Conservation (phyloP, 1,140 invertebrate species). For the Drosophila willistoni region DNA sequence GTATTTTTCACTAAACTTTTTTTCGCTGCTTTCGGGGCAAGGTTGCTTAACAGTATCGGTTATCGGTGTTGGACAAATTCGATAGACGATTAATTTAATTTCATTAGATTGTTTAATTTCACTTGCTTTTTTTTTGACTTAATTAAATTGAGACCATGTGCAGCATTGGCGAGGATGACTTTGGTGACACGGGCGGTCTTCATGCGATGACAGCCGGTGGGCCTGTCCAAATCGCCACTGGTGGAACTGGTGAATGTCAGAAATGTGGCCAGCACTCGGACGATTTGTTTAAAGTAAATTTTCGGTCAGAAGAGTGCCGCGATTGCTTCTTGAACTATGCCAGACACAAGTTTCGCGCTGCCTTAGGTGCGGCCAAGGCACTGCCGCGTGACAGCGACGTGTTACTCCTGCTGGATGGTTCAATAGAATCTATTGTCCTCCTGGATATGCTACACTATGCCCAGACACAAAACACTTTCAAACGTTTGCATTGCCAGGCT, state of each 20-base stretch:
- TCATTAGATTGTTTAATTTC: conserved; percentile 40
- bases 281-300: conserved; percentile 66
- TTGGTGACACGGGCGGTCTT: conserved; percentile 73
- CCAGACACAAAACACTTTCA: conserved; percentile 72
- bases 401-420: conserved; percentile 68
- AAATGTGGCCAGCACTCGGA: conserved; percentile 57
- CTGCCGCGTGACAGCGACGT: conserved; percentile 67
- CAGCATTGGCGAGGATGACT: conserved; percentile 80
- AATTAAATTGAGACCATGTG: conserved; percentile 56
- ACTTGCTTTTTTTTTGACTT: background rate
- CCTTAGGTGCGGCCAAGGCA: conserved; percentile 71
- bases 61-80: conserved; percentile 26
- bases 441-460: conserved; percentile 76
- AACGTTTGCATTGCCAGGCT: conserved; percentile 65
- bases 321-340: conserved; percentile 67
- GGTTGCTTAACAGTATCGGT: conserved; percentile 57
- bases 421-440: conserved; percentile 60
- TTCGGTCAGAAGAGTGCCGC: conserved; percentile 63
- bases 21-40: conserved; percentile 56
- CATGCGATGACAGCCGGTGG: conserved; percentile 61
- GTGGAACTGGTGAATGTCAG: conserved; percentile 47
- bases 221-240: conserved; percentile 8
- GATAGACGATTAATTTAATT: conserved; percentile 21
- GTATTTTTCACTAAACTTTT: conserved; percentile 76
- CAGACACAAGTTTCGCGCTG: conserved; percentile 79